Percentiles rank a stretch among this genome's conserved stretches.
Evolutionary conservation across 2,888 invertebrate species (phyloP).

Genomic region (Tanypteryx hageni): DNA sequence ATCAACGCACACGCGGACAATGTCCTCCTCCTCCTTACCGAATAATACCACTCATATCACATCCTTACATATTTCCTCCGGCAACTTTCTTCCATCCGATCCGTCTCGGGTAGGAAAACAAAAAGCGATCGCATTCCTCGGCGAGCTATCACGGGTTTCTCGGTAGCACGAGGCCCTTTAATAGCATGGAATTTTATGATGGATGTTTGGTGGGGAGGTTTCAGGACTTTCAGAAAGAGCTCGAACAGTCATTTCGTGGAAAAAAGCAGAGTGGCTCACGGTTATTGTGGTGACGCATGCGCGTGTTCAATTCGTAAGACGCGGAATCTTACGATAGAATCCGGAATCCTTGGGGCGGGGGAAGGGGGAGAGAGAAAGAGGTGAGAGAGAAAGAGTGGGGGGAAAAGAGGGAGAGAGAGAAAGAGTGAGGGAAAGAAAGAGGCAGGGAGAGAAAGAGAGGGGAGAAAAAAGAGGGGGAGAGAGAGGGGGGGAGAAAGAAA

Average conservation of each 20-base stretch:
- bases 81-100: not conserved
- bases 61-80: not conserved
- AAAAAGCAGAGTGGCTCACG: not conserved
- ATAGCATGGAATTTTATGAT: not conserved
- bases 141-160: not conserved
- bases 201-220: not conserved
- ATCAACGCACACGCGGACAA: not conserved
- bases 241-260: not conserved
- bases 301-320: not conserved
- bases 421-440: too few species aligned
- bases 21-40: too few species aligned
- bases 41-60: not conserved
- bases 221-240: not conserved
- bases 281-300: slow-evolving; percentile 40
- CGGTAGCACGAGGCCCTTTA: not conserved
- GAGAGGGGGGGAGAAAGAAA: too few species aligned
- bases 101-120: not conserved
- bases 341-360: too few species aligned
- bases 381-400: too few species aligned
- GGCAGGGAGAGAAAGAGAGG: too few species aligned
- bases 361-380: too few species aligned
- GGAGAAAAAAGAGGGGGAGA: too few species aligned
- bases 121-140: not conserved
- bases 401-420: too few species aligned
- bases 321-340: too few species aligned